Percentiles rank a stretch among this genome's conserved stretches.
Evolutionary conservation across 2,113 vertebrate genomes (phyloP).

Genomic region (Lucifuga dentata): DNA sequence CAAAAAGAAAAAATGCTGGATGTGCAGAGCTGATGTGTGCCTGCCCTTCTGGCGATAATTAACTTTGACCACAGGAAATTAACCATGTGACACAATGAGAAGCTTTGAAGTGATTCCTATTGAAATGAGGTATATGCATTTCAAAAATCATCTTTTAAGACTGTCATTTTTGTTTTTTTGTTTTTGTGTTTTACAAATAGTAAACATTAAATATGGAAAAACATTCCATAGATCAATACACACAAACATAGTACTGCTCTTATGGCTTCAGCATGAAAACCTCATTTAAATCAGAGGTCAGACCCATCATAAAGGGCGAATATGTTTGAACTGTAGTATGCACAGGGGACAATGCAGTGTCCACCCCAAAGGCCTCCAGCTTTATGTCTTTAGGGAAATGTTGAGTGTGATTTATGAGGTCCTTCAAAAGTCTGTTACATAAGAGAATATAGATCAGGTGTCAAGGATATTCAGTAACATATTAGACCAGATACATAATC

Average conservation of each 20-base stretch:
- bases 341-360: constrained; percentile 8
- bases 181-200: no score
- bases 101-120: background rate
- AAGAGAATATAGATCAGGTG: constrained; percentile 43
- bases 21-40: constrained; percentile 43
- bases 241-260: no score
- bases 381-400: constrained; percentile 36
- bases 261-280: no score
- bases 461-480: constrained; percentile 42
- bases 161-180: no score
- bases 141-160: background rate
- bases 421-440: constrained; percentile 15
- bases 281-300: background rate
- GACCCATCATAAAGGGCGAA: background rate
- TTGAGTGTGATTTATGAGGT: constrained; percentile 46
- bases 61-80: constrained; percentile 65
- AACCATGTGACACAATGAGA: constrained; percentile 29
- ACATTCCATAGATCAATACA: no score
- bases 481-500: constrained; percentile 17
- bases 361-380: constrained; percentile 10
- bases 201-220: no score
- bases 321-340: background rate
- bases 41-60: constrained; percentile 62
- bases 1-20: constrained; percentile 36
- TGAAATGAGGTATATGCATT: constrained; percentile 2